phyloP scores from a whole-genome alignment of 2,113 vertebrate genomes.

The Dipodomys merriami region DNA sequence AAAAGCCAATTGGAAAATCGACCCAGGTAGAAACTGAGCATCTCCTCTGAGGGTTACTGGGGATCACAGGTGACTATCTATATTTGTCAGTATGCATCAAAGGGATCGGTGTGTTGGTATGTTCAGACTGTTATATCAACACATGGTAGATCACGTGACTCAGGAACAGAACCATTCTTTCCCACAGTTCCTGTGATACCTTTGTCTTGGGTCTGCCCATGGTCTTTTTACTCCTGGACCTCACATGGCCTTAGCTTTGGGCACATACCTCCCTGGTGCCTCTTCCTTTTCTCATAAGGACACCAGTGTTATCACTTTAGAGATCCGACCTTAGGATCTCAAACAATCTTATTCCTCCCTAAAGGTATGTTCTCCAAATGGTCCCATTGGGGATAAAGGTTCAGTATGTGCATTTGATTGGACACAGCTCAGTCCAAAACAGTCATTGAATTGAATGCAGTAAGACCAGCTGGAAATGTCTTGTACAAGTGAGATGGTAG shows the following conservation, averaged over 20 bases:
- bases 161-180: neutral
- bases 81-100: slow-evolving; percentile 25
- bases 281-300: neutral
- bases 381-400: neutral
- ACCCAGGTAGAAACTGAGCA: neutral
- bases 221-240: neutral
- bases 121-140: neutral
- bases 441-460: neutral
- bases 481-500: slow-evolving; percentile 64
- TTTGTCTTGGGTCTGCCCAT: neutral
- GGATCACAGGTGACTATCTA: slow-evolving; percentile 16
- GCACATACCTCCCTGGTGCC: neutral
- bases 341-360: neutral
- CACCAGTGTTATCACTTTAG: neutral
- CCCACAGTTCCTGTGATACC: neutral
- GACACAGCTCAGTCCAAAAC: neutral
- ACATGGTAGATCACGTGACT: neutral
- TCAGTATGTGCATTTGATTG: neutral
- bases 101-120: neutral
- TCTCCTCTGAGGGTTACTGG: neutral
- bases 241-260: neutral
- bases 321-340: neutral
- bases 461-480: slow-evolving; percentile 61
- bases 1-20: neutral
- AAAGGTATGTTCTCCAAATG: neutral